These are phyloP conservation scores for Diuraphis noxia DNA, from an alignment of 1,140 invertebrate genomes.

Conservation along the genomic window DNA sequence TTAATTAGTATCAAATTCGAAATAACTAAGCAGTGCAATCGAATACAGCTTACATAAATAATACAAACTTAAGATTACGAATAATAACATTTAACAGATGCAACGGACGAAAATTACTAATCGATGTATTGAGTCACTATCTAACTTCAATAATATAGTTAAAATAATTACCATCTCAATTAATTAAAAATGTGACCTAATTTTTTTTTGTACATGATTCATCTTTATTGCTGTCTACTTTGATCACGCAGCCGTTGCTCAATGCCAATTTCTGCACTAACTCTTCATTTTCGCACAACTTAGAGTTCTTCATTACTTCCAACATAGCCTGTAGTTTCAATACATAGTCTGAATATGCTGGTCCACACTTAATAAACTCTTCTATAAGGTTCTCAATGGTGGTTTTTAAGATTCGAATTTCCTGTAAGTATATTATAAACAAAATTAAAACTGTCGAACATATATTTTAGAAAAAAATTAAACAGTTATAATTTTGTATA, in stretches of 20 bases:
- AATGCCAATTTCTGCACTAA: not conserved
- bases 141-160: not conserved
- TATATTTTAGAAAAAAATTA: not conserved
- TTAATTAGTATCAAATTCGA: not conserved
- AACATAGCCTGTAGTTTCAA: conserved; percentile 44
- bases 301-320: conserved; percentile 29
- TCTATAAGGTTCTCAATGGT: conserved; percentile 23
- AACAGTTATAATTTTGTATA: not conserved
- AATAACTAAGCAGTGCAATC: not conserved
- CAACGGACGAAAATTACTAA: not conserved
- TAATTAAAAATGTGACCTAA: not conserved
- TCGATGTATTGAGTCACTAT: not conserved
- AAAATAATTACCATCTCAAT: not conserved
- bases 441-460: not conserved
- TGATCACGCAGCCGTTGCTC: not conserved
- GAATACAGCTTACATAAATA: not conserved
- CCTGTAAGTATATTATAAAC: not conserved
- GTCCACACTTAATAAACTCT: conserved; percentile 42
- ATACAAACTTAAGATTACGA: not conserved
- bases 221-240: not conserved
- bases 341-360: conserved; percentile 17
- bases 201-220: conserved; percentile 6
- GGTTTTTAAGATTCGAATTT: not conserved
- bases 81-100: not conserved
- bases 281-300: not conserved